Conservation (phyloP, 2,113 vertebrate genomes). For the Megaceryle maxima region DNA sequence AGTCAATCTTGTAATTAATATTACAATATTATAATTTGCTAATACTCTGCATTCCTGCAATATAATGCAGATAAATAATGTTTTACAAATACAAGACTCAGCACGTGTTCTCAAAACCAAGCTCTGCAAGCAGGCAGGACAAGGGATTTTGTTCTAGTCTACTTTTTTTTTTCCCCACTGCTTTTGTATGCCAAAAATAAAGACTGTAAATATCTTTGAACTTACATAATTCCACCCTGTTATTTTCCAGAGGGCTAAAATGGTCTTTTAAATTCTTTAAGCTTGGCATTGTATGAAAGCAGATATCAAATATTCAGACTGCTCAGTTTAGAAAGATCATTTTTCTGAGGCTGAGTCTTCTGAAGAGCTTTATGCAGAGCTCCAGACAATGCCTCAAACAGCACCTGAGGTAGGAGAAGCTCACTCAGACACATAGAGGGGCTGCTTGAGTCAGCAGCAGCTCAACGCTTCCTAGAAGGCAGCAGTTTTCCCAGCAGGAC, state of each 20-base stretch:
- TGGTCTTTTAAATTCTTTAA: slow-evolving; percentile 38
- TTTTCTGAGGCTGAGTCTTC: slow-evolving; percentile 40
- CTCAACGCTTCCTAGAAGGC: not conserved
- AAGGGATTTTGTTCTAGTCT: not conserved
- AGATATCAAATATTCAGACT: slow-evolving; percentile 53
- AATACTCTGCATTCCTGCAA: not conserved
- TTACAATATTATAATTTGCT: not conserved
- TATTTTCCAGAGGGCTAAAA: slow-evolving; percentile 36
- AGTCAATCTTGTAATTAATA: not conserved
- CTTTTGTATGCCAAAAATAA: not conserved
- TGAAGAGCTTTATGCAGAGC: slow-evolving; percentile 16
- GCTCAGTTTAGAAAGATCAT: slow-evolving; percentile 38
- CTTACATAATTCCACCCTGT: not conserved
- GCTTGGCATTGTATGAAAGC: slow-evolving; percentile 51
- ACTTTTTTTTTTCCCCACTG: not conserved
- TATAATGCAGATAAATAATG: not conserved
- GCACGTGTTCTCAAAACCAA: not conserved
- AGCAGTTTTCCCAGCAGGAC: not conserved
- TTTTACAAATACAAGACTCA: not conserved
- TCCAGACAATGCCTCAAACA: not conserved
- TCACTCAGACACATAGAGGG: not conserved
- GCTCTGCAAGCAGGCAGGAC: not conserved
- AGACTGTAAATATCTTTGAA: not conserved
- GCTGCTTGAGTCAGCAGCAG: not conserved
- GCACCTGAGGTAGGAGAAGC: not conserved